Evolutionary conservation across 2,113 vertebrate species (phyloP).

Genomic region (Lophura nycthemera): DNA sequence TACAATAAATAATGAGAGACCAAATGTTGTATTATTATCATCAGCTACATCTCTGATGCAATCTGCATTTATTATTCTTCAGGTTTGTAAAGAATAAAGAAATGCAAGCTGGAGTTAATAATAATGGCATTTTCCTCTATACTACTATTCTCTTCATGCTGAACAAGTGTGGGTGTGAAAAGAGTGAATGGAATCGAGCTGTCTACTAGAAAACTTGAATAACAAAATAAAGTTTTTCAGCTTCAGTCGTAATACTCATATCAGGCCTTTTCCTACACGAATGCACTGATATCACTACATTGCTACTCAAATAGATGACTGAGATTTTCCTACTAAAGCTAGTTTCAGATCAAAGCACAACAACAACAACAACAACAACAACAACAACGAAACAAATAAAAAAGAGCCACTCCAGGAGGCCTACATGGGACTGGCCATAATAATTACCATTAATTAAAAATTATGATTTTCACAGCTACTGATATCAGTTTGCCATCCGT

Average conservation of each 20-base stretch:
- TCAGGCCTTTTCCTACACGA: background rate
- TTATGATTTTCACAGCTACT: background rate
- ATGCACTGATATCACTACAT: background rate
- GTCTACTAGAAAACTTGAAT: background rate
- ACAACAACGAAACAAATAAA: background rate
- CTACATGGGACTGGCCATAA: no score
- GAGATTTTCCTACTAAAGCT: background rate
- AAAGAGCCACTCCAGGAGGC: background rate
- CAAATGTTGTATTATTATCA: slow-evolving; percentile 21
- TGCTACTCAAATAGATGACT: background rate
- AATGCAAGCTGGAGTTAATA: background rate
- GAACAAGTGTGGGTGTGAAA: background rate
- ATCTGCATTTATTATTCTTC: slow-evolving; percentile 55
- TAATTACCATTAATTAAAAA: background rate
- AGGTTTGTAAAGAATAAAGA: slow-evolving; percentile 18
- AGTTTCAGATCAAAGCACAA: background rate
- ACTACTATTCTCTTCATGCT: background rate
- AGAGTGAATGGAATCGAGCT: background rate
- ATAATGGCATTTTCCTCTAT: background rate
- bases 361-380: background rate
- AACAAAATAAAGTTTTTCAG: background rate
- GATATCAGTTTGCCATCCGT: background rate
- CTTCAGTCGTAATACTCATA: background rate
- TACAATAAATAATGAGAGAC: slow-evolving; percentile 56
- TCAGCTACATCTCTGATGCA: slow-evolving; percentile 10